Percentiles rank a stretch among this genome's conserved stretches.
Evolutionary conservation across 1,140 invertebrate species (phyloP).

Genomic region (Camponotus floridanus): DNA sequence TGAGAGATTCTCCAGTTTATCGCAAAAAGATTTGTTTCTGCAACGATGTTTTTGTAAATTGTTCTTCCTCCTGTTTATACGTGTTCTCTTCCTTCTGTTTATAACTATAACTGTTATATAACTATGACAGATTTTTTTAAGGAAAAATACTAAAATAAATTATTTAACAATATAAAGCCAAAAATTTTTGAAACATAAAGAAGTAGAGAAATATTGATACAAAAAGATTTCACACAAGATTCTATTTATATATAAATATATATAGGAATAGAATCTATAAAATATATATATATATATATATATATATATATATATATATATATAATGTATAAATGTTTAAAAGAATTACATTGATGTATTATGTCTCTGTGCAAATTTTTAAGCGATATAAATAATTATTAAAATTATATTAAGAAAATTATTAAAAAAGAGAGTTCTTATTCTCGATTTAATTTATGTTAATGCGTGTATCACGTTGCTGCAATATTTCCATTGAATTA

Average conservation of each 20-base stretch:
- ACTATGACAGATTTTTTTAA: background rate
- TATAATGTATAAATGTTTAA: background rate
- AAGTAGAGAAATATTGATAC: background rate
- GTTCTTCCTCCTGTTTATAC: background rate
- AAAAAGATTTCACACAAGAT: background rate
- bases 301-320: too few relatives aligned
- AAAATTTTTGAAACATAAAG: background rate
- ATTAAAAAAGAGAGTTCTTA: background rate
- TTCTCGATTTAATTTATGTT: background rate
- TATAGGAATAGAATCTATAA: too few relatives aligned
- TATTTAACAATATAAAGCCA: background rate
- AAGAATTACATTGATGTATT: background rate
- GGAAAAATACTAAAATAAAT: background rate
- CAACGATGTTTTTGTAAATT: background rate
- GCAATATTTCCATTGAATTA: conserved; percentile 32
- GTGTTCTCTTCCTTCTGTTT: background rate
- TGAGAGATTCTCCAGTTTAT: background rate
- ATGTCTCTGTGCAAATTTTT: background rate
- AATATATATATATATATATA: too few relatives aligned
- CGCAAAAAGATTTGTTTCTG: background rate
- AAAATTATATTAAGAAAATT: background rate
- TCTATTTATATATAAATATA: background rate
- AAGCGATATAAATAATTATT: conserved; percentile 29
- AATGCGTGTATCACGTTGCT: background rate
- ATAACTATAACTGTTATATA: too few relatives aligned